Base-by-base conservation (phyloP, 2,113 vertebrate genomes). In the Bufo gargarizans region DNA sequence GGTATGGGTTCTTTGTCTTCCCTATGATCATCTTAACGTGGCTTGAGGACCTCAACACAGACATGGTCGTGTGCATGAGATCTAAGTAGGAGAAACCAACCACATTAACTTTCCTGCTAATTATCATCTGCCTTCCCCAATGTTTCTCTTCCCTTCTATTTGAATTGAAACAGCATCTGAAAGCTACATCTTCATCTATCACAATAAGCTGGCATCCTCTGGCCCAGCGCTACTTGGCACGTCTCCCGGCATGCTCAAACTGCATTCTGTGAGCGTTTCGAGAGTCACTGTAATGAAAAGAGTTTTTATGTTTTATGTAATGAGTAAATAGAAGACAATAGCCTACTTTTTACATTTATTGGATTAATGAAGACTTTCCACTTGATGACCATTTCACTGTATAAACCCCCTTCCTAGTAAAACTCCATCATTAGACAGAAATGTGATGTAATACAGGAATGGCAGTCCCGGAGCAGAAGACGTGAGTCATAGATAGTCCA, bases 281-380 rank as follows among this genome's bases (percentile, higher is more conserved):
- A 53, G 81, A 53, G 20, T 33, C 63, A 6, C 13, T 12, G 63
- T 63, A 83, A 83, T 69, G 13, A 53, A 83, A 50, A 33, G 81
- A 56, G 33, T 33, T 81, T 80, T 76, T 45, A 14, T 53, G 49
- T 83, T 67, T 50, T 53, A 53, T 53, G 61, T 53, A 13, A 67
- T 69, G 61, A 83, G n/a, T 83, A 69, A 53, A 69, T 50, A 50
- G 61, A 83, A 67, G 63, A 69, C 61, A 83, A 50, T 53, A 69
- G 53, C 50, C 63, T 82, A 82, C 45, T 82, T 65, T 78, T 82
- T 20, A 4, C 20, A 45, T 65, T 65, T 61, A 59, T 45, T 82
- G 45, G 19, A 49, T 47, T 22, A 11, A 22, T 69, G 45, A 69
- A 69, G 45, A 12, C 47, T 2, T 47, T 69, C 47, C n/a, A 50